Evolutionary conservation across 2,888 invertebrate genomes (phyloP).

Genomic region (Pachycephus smyrnensis): DNA sequence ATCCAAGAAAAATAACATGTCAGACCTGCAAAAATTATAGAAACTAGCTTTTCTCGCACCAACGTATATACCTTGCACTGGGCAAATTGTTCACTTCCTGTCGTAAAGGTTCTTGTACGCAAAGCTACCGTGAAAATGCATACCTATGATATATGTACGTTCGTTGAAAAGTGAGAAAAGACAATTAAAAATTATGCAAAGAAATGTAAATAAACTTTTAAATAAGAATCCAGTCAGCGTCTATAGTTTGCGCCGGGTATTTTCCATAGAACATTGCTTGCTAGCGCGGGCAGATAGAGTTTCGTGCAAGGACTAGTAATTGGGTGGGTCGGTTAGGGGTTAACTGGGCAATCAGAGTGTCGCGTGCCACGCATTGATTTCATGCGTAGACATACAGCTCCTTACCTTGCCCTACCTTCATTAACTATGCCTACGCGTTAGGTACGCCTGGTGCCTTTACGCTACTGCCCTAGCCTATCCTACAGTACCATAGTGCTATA

Average conservation of each 20-base stretch:
- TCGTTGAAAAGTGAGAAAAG: not conserved
- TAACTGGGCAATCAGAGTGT: constrained; percentile 26
- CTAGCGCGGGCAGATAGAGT: not conserved
- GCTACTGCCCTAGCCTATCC: not conserved
- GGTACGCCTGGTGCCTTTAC: too few species aligned
- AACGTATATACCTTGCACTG: too few species aligned
- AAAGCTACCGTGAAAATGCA: too few species aligned
- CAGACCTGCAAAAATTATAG: too few species aligned
- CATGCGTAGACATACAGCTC: constrained; percentile 25
- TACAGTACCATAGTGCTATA: not conserved
- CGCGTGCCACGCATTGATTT: constrained; percentile 32
- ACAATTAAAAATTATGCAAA: not conserved
- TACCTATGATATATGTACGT: too few species aligned
- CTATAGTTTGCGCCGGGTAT: not conserved
- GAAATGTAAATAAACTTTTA: too few species aligned
- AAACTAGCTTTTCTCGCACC: too few species aligned
- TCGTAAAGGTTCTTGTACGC: too few species aligned
- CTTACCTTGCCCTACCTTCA: constrained; percentile 20
- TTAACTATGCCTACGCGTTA: not conserved
- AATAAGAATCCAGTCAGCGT: too few species aligned
- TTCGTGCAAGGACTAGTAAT: not conserved
- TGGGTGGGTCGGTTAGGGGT: constrained; percentile 17
- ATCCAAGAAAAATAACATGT: too few species aligned
- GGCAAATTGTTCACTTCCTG: too few species aligned
- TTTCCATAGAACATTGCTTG: not conserved